Base-by-base conservation (phyloP, 2,888 invertebrate species). In the Dinocampus coccinellae region DNA sequence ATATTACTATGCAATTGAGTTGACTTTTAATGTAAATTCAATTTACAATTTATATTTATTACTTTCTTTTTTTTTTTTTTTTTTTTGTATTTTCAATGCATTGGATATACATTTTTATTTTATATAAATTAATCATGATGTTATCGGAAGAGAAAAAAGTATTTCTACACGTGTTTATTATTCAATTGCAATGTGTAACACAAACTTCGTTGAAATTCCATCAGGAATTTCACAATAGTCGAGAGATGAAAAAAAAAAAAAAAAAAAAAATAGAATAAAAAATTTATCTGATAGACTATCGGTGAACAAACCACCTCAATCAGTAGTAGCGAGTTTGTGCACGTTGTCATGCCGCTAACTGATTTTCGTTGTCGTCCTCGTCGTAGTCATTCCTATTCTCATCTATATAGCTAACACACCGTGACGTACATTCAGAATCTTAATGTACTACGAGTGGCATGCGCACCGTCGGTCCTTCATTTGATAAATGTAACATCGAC, bases 401-500 rank as follows among this genome's bases (percentile, higher is more conserved):
- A 53, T 68, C 13, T 47, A n/a, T 47, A 20, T 16, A 20, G 47
- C n/a, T 47, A 47, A 24, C 39, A 53, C 60, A 55, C 65, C 39
- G 39, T 57, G 70, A 72, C 69, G 73, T 62, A 73, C 72, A 74
- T 73, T 70, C 70, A 24, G 71, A 75, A 72, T 76, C 69, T 72
- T 72, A 75, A 76, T 76, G 74, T 24, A 36, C 24, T 29, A 2
- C 61, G 65, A 47, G 42, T 64, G 64, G 67, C 24, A 20, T 63
- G 26, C 10, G 29, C n/a, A n/a, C 57, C 11, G 22, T 6, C n/a
- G 29, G 16, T 64, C 55, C 60, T 55, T 42, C 42, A 20, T 47
- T 47, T 47, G 47, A 47, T 47, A 16, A 24, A 26, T 24, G 26
- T 26, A 10, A 55, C 22, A 24, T 55, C 3, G 26, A 24, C 22